Evolutionary conservation across 2,113 vertebrate genomes (phyloP).

Genomic region (Chiloscyllium plagiosum): DNA sequence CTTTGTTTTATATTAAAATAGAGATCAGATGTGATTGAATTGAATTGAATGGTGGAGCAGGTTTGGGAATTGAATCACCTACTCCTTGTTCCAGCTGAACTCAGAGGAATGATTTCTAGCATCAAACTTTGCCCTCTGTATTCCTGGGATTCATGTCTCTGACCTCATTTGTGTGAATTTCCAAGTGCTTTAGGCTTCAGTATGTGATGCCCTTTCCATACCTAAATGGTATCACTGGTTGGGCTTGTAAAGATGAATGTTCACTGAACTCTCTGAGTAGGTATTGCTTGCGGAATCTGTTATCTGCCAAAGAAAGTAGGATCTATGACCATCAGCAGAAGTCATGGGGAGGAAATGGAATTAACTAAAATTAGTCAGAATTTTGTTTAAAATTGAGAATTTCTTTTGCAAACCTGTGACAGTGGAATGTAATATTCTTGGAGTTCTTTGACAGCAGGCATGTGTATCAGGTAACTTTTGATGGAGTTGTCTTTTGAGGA

Average conservation of each 20-base stretch:
- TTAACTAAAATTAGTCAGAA: background rate
- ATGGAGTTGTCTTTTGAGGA: background rate
- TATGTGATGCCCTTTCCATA: background rate
- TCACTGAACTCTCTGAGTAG: background rate
- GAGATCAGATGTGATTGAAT: background rate
- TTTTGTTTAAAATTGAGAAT: background rate
- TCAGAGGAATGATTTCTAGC: background rate
- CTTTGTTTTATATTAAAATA: background rate
- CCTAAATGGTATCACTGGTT: background rate
- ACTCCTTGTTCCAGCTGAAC: background rate
- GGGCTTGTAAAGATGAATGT: background rate
- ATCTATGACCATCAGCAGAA: background rate
- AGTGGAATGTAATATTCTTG: background rate
- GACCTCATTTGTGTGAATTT: background rate
- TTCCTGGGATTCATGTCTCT: background rate
- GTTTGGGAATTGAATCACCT: background rate
- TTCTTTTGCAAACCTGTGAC: background rate
- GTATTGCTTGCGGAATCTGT: background rate
- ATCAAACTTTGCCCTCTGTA: background rate
- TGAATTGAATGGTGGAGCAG: background rate
- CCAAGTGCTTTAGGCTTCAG: background rate
- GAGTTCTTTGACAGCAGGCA: conserved; percentile 1
- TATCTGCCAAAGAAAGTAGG: background rate
- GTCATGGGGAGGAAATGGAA: background rate
- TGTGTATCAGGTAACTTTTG: background rate